These are phyloP conservation scores for Euborellia annulipes DNA, from an alignment of 1,140 invertebrate genomes.

Conservation along the genomic window DNA sequence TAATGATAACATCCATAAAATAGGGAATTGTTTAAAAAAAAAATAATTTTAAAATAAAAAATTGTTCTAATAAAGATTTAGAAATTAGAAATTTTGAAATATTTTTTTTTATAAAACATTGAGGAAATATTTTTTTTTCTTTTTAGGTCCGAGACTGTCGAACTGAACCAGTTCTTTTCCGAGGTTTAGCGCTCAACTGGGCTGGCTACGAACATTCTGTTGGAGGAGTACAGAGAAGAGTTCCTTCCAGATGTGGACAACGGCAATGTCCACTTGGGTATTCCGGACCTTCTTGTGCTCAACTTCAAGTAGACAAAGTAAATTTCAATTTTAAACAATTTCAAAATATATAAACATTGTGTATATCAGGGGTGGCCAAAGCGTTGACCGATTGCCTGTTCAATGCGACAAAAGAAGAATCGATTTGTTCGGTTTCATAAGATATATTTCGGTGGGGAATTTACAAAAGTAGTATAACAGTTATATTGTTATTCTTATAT, in stretches of 20 bases:
- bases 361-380: too few species aligned
- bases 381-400: too few species aligned
- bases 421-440: too few species aligned
- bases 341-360: too few species aligned
- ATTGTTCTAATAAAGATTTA: not conserved
- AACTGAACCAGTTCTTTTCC: slow-evolving; percentile 77
- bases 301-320: slow-evolving; percentile 66
- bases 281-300: slow-evolving; percentile 64
- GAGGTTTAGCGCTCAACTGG: slow-evolving; percentile 76
- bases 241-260: slow-evolving; percentile 82
- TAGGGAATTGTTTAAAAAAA: too few species aligned
- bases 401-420: too few species aligned
- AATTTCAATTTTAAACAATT: slow-evolving; percentile 6
- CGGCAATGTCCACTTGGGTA: slow-evolving; percentile 73
- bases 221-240: slow-evolving; percentile 79
- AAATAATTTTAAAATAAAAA: slow-evolving; percentile 7
- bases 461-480: too few species aligned
- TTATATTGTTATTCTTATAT: too few species aligned
- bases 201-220: slow-evolving; percentile 76
- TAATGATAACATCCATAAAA: too few species aligned
- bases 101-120: too few species aligned
- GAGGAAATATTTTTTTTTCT: slow-evolving; percentile 6
- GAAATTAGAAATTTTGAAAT: too few species aligned
- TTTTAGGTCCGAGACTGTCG: slow-evolving; percentile 55
- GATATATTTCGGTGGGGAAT: too few species aligned